Evolutionary conservation across 2,888 invertebrate genomes (phyloP).

Genomic region (Helicoverpa assulta): DNA sequence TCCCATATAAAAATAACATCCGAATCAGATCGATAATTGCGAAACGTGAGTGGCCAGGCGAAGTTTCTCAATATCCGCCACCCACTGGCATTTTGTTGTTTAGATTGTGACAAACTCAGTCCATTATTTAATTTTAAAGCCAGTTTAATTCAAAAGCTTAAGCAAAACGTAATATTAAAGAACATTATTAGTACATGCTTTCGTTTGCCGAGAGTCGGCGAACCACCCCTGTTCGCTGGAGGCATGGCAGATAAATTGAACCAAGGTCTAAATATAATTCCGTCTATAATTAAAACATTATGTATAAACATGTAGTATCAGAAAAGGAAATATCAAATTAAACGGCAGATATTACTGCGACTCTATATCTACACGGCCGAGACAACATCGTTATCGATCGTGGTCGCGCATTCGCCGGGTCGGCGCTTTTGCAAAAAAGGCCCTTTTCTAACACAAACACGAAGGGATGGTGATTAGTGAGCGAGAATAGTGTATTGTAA

Average conservation of each 20-base stretch:
- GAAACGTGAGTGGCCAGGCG: slow-evolving; percentile 68
- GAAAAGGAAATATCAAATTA: slow-evolving; percentile 71
- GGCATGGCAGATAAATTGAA: slow-evolving; percentile 36
- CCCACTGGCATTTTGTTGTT: slow-evolving; percentile 70
- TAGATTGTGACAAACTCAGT: slow-evolving; percentile 38
- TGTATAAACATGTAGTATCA: slow-evolving; percentile 63
- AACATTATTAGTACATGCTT: slow-evolving; percentile 17
- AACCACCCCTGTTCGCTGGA: slow-evolving; percentile 2
- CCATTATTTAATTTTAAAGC: slow-evolving; percentile 16
- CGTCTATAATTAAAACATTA: slow-evolving; percentile 66
- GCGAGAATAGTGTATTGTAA: slow-evolving; percentile 44
- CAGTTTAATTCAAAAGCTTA: slow-evolving; percentile 31
- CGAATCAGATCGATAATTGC: slow-evolving; percentile 75
- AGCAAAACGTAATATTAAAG: slow-evolving; percentile 15
- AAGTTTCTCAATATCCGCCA: slow-evolving; percentile 76
- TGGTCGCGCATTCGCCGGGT: slow-evolving; percentile 76
- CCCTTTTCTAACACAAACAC: slow-evolving; percentile 76
- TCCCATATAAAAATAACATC: slow-evolving; percentile 52
- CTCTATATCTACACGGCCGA: slow-evolving; percentile 73
- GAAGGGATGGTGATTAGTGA: slow-evolving; percentile 1
- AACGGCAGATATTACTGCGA: slow-evolving; percentile 70
- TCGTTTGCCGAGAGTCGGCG: slow-evolving; percentile 11
- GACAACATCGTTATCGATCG: slow-evolving; percentile 89
- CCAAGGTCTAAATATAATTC: slow-evolving; percentile 44
- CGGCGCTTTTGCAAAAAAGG: slow-evolving; percentile 73